Base-by-base conservation (phyloP, 2,888 invertebrate genomes). In the Barypeithes pellucidus region DNA sequence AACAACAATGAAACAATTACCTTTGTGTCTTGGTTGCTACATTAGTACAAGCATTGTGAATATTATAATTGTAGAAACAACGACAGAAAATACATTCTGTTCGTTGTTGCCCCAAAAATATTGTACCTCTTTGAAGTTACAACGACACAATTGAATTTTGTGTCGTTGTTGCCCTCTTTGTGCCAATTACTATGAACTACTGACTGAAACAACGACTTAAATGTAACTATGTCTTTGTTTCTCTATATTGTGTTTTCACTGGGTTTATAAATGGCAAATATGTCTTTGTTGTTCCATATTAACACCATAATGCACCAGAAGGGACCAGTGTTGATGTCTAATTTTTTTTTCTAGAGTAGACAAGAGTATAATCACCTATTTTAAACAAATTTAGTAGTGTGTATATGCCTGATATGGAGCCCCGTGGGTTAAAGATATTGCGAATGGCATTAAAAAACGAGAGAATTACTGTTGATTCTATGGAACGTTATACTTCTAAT, bases 1-100 rank as follows among this genome's bases (percentile, higher is more conserved):
- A n/a, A 50, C 50, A 50, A 50, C 50, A 50, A 50, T n/a, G 50
- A 50, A 9, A 14, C 14, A 50, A 50, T 50, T 50, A 22, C 50
- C 50, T 50, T 50, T 50, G 11, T 50, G 18, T 50, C 14, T 50
- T 50, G 9, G 22, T 50, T 50, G 14, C 14, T 50, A 50, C 11
- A 20, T 50, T 50, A 50, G 22, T n/a, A 50, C n/a, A 20, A 22
- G 50, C 50, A 50, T 50, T n/a, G 2, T 50, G 2, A 50, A 20
- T 9, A 14, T 7, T 50, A 14, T 50, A 50, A 9, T 5, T 14
- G n/a, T 3, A 50, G 50, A 50, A 18, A 50, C 11, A 12, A 50
- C 11, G 14, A 50, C 11, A 14, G 18, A 9, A 50, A n/a, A 14
- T 50, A 50, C 11, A 50, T 50, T 50, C 2, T 20, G n/a, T n/a